Percentiles rank a stretch among this genome's conserved stretches.
Evolutionary conservation across 2,113 vertebrate species (phyloP).

Genomic region (Phodopus roborovskii): DNA sequence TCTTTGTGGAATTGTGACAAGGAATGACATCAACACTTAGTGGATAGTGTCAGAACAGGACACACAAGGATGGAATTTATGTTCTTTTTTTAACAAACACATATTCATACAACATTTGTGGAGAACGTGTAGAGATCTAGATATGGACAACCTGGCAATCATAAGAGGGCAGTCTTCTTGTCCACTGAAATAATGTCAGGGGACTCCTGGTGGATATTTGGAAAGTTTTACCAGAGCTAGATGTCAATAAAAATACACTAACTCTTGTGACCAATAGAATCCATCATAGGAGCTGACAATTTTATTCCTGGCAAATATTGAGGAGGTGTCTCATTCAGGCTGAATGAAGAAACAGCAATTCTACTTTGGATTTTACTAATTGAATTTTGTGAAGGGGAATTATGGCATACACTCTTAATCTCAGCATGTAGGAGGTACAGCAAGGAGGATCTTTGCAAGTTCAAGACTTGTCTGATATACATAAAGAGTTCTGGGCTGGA

Average conservation of each 20-base stretch:
- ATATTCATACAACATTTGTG: background rate
- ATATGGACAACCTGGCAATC: background rate
- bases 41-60: background rate
- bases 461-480: background rate
- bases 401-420: background rate
- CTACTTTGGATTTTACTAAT: background rate
- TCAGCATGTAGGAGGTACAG: too few species aligned
- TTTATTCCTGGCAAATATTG: too few species aligned
- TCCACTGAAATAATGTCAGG: background rate
- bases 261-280: background rate
- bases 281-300: too few species aligned
- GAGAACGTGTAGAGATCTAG: background rate
- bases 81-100: background rate
- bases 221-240: background rate
- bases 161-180: background rate
- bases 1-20: background rate
- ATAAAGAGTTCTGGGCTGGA: background rate
- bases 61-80: background rate
- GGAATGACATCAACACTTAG: background rate
- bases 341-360: background rate
- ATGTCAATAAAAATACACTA: background rate
- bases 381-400: background rate
- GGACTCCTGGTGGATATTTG: background rate
- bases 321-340: background rate
- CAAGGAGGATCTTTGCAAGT: background rate